Conservation (phyloP, 2,797 vertebrate genomes). For the Sparus aurata region DNA sequence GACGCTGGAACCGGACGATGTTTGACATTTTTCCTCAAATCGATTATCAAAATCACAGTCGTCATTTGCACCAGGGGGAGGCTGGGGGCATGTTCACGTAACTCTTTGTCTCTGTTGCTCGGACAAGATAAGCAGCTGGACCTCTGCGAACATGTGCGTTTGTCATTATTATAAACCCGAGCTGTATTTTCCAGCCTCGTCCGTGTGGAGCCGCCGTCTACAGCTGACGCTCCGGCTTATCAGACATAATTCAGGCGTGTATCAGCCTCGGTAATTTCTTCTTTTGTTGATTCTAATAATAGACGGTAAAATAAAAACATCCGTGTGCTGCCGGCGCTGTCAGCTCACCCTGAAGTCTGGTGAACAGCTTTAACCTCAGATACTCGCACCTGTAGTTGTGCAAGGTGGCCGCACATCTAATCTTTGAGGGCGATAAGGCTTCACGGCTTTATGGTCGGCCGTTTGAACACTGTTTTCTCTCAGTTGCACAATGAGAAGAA, state of each 20-base stretch:
- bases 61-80: no score
- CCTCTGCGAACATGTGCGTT: background rate
- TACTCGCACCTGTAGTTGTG: slow-evolving; percentile 23
- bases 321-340: no score
- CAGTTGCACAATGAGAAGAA: slow-evolving; percentile 39
- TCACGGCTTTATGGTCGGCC: background rate
- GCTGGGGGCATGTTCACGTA: no score
- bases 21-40: no score
- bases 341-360: background rate
- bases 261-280: background rate
- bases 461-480: background rate
- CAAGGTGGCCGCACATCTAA: slow-evolving; percentile 51
- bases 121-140: background rate
- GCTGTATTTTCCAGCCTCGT: background rate
- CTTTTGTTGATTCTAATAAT: background rate
- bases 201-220: slow-evolving; percentile 15
- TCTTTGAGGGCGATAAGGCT: slow-evolving; percentile 52
- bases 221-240: background rate
- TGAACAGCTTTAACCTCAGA: slow-evolving; percentile 33
- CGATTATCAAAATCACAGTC: no score
- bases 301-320: background rate
- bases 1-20: no score
- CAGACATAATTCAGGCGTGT: background rate
- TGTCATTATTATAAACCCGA: background rate
- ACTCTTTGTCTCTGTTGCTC: background rate